A percentile compares a stretch with the other conserved stretches of the same genome.
These are phyloP conservation scores for Amphipoea oculea DNA, from an alignment of 2,888 invertebrate genomes.

Conservation along the genomic window DNA sequence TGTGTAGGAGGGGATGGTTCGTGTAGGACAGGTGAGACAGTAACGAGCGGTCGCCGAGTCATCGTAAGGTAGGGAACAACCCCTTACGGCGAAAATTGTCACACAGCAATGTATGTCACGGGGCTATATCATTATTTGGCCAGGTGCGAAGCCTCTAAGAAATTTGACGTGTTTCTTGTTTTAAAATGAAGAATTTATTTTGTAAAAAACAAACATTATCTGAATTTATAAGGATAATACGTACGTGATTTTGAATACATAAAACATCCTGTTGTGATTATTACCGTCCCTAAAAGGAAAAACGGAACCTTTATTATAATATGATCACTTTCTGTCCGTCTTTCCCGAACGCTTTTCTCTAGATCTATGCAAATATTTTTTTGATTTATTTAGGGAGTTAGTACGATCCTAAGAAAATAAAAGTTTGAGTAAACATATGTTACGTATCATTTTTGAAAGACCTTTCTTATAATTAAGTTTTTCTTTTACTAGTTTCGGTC, in stretches of 20 bases:
- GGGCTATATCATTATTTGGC: slow-evolving; percentile 80
- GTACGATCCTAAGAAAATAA: background rate
- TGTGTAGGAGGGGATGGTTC: slow-evolving; percentile 63
- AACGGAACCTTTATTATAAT: background rate
- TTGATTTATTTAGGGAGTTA: background rate
- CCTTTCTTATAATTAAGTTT: background rate
- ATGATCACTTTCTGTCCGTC: background rate
- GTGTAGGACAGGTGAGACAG: slow-evolving; percentile 84
- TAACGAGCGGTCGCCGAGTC: slow-evolving; percentile 88
- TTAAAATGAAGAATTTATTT: slow-evolving; percentile 2
- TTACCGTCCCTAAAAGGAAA: background rate
- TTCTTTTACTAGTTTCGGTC: background rate
- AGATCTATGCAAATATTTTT: background rate
- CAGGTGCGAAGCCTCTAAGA: slow-evolving; percentile 46
- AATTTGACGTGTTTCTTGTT: background rate
- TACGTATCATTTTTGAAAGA: background rate
- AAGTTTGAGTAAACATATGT: background rate
- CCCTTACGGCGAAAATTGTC: slow-evolving; percentile 87
- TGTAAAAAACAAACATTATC: background rate
- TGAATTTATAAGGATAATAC: background rate
- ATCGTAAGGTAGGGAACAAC: slow-evolving; percentile 85
- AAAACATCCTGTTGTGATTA: background rate
- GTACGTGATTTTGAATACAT: no score
- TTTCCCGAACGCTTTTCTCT: background rate
- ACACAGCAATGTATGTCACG: slow-evolving; percentile 87